phyloP scores from a whole-genome alignment of 2,888 invertebrate species.

The Monochamus alternatus region DNA sequence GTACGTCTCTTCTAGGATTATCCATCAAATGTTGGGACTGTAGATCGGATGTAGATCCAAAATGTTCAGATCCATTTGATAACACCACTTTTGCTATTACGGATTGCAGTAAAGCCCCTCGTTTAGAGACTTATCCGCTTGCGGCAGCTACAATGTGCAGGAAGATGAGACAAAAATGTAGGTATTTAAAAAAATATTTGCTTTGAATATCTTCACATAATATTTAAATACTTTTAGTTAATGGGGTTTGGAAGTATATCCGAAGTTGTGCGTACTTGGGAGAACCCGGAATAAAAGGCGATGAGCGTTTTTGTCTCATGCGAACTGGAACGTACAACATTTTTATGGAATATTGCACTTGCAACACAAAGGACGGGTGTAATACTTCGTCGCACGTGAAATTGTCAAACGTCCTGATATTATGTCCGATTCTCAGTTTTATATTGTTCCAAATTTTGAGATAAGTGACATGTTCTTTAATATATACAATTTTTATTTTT shows the following conservation, averaged over 20 bases:
- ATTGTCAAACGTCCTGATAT: conserved; percentile 45
- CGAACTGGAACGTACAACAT: conserved; percentile 94
- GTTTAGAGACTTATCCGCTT: conserved; percentile 78
- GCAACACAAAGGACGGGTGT: conserved; percentile 94
- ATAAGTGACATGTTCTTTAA: conserved; percentile 25
- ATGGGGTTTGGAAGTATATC: conserved; percentile 91
- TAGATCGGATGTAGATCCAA: conserved; percentile 89
- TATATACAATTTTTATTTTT: conserved; percentile 26
- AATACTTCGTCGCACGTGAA: conserved; percentile 72
- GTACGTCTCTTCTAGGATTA: conserved; percentile 71
- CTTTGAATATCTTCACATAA: conserved; percentile 13
- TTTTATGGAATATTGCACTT: conserved; percentile 94
- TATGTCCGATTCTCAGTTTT: conserved; percentile 37
- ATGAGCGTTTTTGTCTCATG: conserved; percentile 93
- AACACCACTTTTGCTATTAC: conserved; percentile 90
- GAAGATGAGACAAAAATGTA: conserved; percentile 93
- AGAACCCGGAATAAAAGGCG: conserved; percentile 90
- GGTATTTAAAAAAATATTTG: background rate
- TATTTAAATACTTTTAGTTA: conserved; percentile 73
- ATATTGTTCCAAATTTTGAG: conserved; percentile 37
- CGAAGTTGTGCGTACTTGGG: conserved; percentile 92
- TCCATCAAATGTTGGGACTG: conserved; percentile 94
- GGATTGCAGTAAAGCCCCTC: conserved; percentile 72
- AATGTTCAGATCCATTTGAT: conserved; percentile 94
- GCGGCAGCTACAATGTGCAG: conserved; percentile 85